Base-by-base conservation (phyloP, 2,113 vertebrate species). In the Lophius piscatorius region DNA sequence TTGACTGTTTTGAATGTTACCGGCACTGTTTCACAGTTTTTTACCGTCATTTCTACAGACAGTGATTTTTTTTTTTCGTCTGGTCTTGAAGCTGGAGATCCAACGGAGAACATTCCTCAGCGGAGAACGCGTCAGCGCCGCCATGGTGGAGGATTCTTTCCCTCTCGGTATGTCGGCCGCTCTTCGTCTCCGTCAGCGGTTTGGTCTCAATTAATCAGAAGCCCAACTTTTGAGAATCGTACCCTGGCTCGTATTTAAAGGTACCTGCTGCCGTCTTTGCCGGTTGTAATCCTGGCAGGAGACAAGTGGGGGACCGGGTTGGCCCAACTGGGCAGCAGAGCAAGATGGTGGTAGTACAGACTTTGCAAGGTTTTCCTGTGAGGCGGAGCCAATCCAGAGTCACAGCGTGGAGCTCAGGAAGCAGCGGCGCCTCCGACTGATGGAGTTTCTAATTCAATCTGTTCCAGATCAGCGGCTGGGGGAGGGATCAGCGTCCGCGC, bases 381-480 rank as follows among this genome's bases (percentile, higher is more conserved):
- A 83, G 84, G 50, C 57, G 60, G 68, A 83, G 81, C 71, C 81
- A 86, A 87, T 86, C 74, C 72, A 52, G 60, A 49, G 63, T 64
- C 80, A 29, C 87, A 78, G 75, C 64, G 2, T 67, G 78, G 39
- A 2, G 39, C 72, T 54, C 59, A 70, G 83, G 77, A 85, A 83
- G 62, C 51, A 74, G 38, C 33, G 11, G 18, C 70, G 70, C 20
- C 63, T 65, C 74, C 64, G 11, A 66, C 80, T 85, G 81, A 87
- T 79, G 58, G 70, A 70, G 57, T 74, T 83, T 84, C 75, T 84
- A 86, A 86, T 87, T 86, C 76, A 80, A 74, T 86, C 81, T 77
- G 71, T 82, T 85, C 70, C 78, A 77, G 34, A 58, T 42, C 76
- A 76, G 78, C 29, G 4, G n/a, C n/a, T n/a, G n/a, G n/a, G n/a